Evolutionary conservation across 2,888 invertebrate genomes (phyloP), one percentile per base, ranked within the genome.

Genomic region (Oxyteleia sp.): DNA sequence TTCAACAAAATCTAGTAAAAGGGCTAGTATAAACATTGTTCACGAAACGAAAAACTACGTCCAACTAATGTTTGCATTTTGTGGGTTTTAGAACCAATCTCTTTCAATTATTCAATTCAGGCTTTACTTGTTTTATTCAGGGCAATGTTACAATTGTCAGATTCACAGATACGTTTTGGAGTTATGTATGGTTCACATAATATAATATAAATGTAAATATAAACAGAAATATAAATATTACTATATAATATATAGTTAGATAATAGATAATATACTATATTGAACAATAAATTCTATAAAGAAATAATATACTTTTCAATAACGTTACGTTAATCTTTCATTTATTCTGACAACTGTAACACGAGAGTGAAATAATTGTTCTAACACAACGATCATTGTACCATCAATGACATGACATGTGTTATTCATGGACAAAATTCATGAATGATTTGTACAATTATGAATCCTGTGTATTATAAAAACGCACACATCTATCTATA

Each of bases 371-470:
- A 43, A 59, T 4, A n/a, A 43, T 20, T 59, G 38, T 59, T 59
- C 35, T 43, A 59, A 43, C 38, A 38, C 43, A 43, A 59, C 18
- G 26, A 49, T 49, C 47, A 49, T 11, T 49, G 15, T 45, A 10
- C 18, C 61, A 63, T 64, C 5, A 49, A 43, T 35, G 32, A 49
- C 15, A 49, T 49, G 35, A 41, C 41, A 57, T 23, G 38, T 32
- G 20, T 35, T 49, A 29, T 32, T 49, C 32, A 64, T 35, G 63
- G 29, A 49, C 18, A 49, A 49, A 23, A 49, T 20, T 20, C 8
- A 66, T 38, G 51, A 66, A 66, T 66, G 41, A 66, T 61, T 61
- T 18, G 7, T 26, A 61, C 51, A 66, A 41, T 35, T n/a, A 66
- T 68, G 43, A 68, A 51, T 47, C 38, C 53, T 35, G 41, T 53